Conservation (phyloP, 2,113 vertebrate genomes). For the Saimiri boliviensis region DNA sequence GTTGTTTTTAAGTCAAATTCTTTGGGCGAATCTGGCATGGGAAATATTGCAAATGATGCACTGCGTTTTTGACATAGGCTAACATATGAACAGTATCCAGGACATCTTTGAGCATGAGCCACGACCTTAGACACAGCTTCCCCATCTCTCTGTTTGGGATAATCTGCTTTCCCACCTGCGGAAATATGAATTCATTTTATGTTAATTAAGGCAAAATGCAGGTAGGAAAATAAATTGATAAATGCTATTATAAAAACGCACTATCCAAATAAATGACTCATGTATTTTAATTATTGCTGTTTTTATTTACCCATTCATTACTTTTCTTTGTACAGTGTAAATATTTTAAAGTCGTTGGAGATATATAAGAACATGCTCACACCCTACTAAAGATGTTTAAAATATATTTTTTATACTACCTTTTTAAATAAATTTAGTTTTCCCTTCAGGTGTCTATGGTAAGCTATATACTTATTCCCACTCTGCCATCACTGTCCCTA, state of each 20-base stretch:
- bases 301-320: not conserved
- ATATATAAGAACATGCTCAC: not conserved
- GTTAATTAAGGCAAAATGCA: conserved; percentile 4
- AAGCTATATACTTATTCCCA: not conserved
- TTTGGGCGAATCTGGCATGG: not conserved
- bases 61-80: not conserved
- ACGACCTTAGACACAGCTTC: not conserved
- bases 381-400: not conserved
- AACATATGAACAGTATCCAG: not conserved
- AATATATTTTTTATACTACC: not conserved
- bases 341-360: conserved; percentile 15
- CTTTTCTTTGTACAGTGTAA: not conserved
- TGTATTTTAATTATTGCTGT: not conserved
- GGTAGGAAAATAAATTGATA: not conserved
- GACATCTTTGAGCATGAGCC: not conserved
- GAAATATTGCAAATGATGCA: not conserved
- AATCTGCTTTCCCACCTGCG: not conserved
- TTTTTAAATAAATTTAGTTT: not conserved
- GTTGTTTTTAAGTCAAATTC: not conserved
- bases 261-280: not conserved
- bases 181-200: not conserved
- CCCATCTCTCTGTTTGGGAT: not conserved
- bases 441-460: not conserved
- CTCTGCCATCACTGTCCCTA: not conserved
- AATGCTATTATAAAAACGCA: conserved; percentile 13